Conservation (phyloP, 37 sponge, comb jelly and placozoan species). For the Halichondria panicea region DNA sequence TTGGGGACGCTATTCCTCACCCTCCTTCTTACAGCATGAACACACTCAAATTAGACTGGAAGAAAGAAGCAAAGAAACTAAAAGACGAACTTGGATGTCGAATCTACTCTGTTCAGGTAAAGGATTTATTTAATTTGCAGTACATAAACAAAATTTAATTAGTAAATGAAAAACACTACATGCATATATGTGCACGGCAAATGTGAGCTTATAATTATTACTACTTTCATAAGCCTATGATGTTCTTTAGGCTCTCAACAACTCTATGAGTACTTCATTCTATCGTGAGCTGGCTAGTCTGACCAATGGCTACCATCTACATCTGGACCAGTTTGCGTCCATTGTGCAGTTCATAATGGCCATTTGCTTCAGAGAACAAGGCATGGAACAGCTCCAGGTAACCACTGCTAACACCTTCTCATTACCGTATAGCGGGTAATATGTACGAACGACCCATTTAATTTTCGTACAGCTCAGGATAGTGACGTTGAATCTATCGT, state of each 20-base stretch:
- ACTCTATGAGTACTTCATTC: constrained; percentile 8
- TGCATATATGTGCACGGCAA: no score
- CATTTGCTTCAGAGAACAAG: constrained; percentile 35
- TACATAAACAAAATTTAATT: no score
- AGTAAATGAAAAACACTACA: no score
- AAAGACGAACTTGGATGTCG: constrained; percentile 25
- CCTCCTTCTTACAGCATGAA: constrained; percentile 26
- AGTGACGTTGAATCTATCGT: no score
- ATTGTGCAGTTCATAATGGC: constrained; percentile 30
- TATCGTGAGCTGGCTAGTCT: constrained; percentile 13
- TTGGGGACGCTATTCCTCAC: constrained; percentile 56
- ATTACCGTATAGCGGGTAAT: no score
- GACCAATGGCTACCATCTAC: constrained; percentile 25
- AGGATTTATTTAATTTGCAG: background rate
- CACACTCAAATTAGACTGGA: constrained; percentile 26
- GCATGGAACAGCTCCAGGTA: constrained; percentile 25
- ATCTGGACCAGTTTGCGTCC: constrained; percentile 28
- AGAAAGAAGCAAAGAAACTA: constrained; percentile 20
- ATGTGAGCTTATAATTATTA: no score
- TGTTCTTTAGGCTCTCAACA: constrained; percentile 3
- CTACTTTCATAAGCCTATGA: background rate
- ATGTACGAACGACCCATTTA: no score
- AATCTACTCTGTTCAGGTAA: constrained; percentile 48
- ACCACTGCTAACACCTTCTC: no score
- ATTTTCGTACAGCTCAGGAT: no score